A percentile compares a stretch with the other conserved stretches of the same genome.
phyloP scores from a whole-genome alignment of 2,888 invertebrate species.

The Drosophila differens region DNA sequence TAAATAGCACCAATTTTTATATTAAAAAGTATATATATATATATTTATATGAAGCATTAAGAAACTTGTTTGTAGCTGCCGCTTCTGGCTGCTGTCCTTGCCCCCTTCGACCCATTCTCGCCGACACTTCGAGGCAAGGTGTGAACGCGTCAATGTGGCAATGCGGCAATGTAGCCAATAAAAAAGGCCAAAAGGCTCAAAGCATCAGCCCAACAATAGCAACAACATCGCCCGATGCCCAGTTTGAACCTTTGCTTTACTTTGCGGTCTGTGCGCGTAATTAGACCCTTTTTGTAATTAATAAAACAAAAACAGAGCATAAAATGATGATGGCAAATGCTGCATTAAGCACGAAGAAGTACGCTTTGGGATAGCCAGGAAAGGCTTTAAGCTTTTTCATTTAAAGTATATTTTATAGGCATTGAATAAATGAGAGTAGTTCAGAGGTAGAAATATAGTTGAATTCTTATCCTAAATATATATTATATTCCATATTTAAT shows the following conservation, averaged over 20 bases:
- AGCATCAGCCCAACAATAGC: constrained; percentile 11
- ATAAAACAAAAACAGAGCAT: constrained; percentile 32
- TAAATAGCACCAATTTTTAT: constrained; percentile 73
- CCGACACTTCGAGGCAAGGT: constrained; percentile 56
- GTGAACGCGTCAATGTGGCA: constrained; percentile 79
- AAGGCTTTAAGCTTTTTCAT: neutral
- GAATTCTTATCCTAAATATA: neutral
- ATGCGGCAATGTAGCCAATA: constrained; percentile 49
- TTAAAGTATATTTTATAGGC: neutral
- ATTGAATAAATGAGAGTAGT: neutral
- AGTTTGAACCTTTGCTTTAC: constrained; percentile 9
- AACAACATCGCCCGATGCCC: constrained; percentile 43
- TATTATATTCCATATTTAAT: neutral
- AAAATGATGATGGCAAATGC: constrained; percentile 31
- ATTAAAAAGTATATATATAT: constrained; percentile 49
- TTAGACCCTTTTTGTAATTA: constrained; percentile 65
- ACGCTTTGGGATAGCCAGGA: neutral
- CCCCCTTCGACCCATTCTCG: neutral
- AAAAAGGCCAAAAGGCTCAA: constrained; percentile 53
- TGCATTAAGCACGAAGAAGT: neutral
- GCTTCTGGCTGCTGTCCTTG: constrained; percentile 27
- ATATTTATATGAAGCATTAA: constrained; percentile 6
- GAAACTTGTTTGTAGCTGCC: constrained; percentile 51
- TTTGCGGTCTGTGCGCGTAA: constrained; percentile 29
- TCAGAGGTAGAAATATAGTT: neutral